Evolutionary conservation across 2,113 vertebrate genomes (phyloP).

Genomic region (Microtus montanus): DNA sequence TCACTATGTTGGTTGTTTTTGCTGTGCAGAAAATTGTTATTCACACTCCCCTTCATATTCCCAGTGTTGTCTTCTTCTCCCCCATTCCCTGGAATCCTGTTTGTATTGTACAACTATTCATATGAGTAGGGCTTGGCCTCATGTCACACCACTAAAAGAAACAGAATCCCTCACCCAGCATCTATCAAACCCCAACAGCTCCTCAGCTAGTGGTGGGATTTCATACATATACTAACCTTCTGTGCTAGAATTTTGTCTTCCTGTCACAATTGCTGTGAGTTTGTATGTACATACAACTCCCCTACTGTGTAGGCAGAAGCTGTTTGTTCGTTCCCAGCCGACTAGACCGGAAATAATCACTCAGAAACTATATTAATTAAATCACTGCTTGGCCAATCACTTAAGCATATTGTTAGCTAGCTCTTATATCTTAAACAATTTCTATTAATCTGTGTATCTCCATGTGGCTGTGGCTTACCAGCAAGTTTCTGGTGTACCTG

Average conservation of each 20-base stretch:
- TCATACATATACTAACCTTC: not conserved
- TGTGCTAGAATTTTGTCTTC: not conserved
- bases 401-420: too few species aligned
- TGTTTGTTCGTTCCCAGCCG: too few species aligned
- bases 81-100: not conserved
- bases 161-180: not conserved
- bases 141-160: not conserved
- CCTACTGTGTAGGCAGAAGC: too few species aligned
- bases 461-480: too few species aligned
- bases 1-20: too few species aligned
- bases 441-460: too few species aligned
- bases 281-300: not conserved
- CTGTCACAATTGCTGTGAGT: not conserved
- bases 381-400: too few species aligned
- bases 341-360: too few species aligned
- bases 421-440: too few species aligned
- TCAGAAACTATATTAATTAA: too few species aligned
- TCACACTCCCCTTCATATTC: not conserved
- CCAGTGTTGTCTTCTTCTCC: not conserved
- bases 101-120: not conserved
- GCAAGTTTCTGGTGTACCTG: too few species aligned
- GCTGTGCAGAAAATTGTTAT: not conserved
- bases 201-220: not conserved
- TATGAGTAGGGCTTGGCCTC: not conserved
- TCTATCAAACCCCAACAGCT: not conserved